phyloP scores from a whole-genome alignment of 2,797 vertebrate genomes.

The Sebastes steindachneri region DNA sequence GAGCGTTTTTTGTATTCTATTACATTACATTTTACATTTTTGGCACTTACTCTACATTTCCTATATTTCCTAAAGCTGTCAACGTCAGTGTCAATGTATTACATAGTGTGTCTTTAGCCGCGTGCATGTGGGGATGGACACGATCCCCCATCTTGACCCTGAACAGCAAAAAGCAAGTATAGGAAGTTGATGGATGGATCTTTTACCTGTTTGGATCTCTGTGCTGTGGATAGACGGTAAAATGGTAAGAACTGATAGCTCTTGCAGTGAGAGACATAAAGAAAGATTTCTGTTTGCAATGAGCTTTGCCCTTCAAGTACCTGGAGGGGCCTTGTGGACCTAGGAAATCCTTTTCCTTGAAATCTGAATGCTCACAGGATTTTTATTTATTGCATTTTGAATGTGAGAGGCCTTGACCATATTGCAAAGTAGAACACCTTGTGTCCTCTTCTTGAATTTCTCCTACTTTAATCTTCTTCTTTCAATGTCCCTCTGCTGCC shows the following conservation, averaged over 20 bases:
- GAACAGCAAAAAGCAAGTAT: not conserved
- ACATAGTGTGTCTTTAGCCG: not conserved
- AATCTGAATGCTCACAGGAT: conserved; percentile 22
- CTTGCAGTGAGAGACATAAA: not conserved
- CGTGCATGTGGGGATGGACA: not conserved
- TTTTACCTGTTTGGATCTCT: conserved; percentile 14
- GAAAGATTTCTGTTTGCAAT: not conserved
- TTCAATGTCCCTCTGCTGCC: conserved; percentile 13
- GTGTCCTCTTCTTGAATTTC: conserved; percentile 18
- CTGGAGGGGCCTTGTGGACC: conserved; percentile 3
- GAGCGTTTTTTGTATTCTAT: not conserved
- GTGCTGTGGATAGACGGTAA: not conserved
- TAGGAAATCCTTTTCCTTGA: conserved; percentile 16
- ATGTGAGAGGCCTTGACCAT: conserved; percentile 14
- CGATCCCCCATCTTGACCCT: not conserved
- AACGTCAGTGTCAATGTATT: not conserved
- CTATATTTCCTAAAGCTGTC: not conserved
- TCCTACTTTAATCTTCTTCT: conserved; percentile 26
- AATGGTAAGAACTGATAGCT: conserved; percentile 3
- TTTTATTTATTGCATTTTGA: conserved; percentile 33
- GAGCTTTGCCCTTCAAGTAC: conserved; percentile 21
- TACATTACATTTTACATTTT: not conserved
- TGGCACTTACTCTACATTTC: not conserved
- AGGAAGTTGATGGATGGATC: conserved; percentile 18
- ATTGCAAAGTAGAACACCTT: conserved; percentile 23